Conservation (phyloP, 2,888 invertebrate genomes). For the Autographa gamma region DNA sequence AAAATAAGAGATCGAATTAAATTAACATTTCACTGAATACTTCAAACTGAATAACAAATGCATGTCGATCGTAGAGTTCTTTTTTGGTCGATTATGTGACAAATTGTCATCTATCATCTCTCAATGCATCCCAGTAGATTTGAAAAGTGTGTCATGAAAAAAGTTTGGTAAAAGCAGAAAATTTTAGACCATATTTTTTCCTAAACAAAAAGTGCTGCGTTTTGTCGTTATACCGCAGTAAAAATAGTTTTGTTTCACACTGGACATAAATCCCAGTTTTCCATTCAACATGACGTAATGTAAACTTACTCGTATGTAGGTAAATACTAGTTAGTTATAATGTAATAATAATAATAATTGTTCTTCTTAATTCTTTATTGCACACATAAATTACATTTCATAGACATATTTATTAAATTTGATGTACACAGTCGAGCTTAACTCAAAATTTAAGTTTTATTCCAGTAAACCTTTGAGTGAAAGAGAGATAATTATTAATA, state of each 20-base stretch:
- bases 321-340: too few relatives aligned
- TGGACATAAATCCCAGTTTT: not conserved
- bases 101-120: too few relatives aligned
- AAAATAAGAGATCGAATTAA: not conserved
- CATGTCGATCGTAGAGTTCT: not conserved
- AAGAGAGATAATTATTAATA: too few relatives aligned
- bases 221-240: conserved; percentile 19
- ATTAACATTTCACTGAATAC: not conserved
- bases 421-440: too few relatives aligned
- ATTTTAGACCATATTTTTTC: conserved; percentile 13
- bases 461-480: too few relatives aligned
- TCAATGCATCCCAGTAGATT: conserved; percentile 13
- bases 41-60: not conserved
- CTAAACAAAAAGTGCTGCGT: conserved; percentile 1
- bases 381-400: too few relatives aligned
- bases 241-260: not conserved
- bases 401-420: too few relatives aligned
- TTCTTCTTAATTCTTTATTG: too few relatives aligned
- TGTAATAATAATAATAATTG: too few relatives aligned
- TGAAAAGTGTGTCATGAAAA: conserved; percentile 14
- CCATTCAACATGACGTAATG: not conserved
- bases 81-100: not conserved
- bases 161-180: conserved; percentile 17
- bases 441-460: too few relatives aligned
- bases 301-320: too few relatives aligned